phyloP scores from a whole-genome alignment of 2,113 vertebrate species.

The Ascaphus truei region DNA sequence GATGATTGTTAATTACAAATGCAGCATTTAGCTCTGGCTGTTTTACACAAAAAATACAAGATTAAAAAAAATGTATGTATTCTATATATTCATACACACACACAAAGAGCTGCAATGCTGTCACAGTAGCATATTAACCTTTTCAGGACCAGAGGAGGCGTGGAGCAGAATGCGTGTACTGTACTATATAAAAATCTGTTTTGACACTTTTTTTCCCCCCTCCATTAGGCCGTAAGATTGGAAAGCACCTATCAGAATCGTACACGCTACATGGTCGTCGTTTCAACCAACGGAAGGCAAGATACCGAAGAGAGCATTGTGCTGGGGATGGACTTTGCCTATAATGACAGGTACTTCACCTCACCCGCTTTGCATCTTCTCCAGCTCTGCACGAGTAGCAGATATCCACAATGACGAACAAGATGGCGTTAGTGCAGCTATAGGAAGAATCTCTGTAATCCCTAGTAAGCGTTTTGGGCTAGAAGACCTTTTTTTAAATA shows the following conservation, averaged over 20 bases:
- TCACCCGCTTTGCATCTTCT: too few relatives aligned
- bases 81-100: too few relatives aligned
- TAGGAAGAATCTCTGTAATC: too few relatives aligned
- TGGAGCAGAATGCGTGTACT: background rate
- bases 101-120: background rate
- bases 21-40: too few relatives aligned
- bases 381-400: too few relatives aligned
- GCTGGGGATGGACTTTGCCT: conserved; percentile 90
- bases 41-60: too few relatives aligned
- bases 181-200: background rate
- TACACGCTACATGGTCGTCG: conserved; percentile 95
- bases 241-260: conserved; percentile 88
- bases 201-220: conserved; percentile 12
- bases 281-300: conserved; percentile 91
- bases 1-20: too few relatives aligned
- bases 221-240: conserved; percentile 84
- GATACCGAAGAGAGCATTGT: conserved; percentile 97
- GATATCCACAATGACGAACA: too few relatives aligned
- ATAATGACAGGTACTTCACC: conserved; percentile 80
- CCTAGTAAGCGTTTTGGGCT: too few relatives aligned
- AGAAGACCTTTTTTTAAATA: too few relatives aligned
- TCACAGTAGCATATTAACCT: background rate
- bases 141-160: background rate
- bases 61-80: too few relatives aligned
- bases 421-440: too few relatives aligned